Evolutionary conservation across 2,797 vertebrate genomes (phyloP).

Genomic region (Peromyscus attwateri): DNA sequence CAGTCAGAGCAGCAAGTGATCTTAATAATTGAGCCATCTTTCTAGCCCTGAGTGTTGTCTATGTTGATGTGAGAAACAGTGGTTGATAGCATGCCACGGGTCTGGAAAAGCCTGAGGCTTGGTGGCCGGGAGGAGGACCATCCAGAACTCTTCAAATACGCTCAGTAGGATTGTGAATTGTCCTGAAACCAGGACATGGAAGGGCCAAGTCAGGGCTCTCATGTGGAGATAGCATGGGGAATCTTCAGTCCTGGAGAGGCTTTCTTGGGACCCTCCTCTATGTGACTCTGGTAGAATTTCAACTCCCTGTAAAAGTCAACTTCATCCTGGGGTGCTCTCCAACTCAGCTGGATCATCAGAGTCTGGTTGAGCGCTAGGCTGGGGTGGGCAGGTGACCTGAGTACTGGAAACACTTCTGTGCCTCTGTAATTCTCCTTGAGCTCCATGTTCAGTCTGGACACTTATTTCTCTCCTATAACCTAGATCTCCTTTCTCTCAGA

Average conservation of each 20-base stretch:
- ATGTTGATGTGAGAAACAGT: background rate
- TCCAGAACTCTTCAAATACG: background rate
- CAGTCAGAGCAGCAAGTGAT: background rate
- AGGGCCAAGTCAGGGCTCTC: background rate
- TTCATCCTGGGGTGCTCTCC: background rate
- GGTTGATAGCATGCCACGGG: background rate
- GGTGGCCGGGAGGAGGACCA: too few species aligned
- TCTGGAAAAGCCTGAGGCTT: background rate
- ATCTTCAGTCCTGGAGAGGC: background rate
- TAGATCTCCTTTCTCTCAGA: background rate
- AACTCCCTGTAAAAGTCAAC: background rate
- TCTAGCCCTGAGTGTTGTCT: background rate
- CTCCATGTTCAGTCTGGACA: background rate
- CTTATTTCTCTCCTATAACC: background rate
- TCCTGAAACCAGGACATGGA: background rate
- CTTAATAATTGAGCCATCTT: background rate
- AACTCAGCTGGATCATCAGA: background rate
- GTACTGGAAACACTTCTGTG: rapidly evolving
- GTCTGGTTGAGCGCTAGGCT: too few species aligned
- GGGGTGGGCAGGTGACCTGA: background rate
- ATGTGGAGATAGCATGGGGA: background rate
- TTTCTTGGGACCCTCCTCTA: background rate
- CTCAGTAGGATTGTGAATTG: background rate
- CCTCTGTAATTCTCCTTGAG: background rate
- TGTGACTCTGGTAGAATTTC: background rate